phyloP scores from a whole-genome alignment of 2,797 vertebrate species.

The Tinamus major region DNA sequence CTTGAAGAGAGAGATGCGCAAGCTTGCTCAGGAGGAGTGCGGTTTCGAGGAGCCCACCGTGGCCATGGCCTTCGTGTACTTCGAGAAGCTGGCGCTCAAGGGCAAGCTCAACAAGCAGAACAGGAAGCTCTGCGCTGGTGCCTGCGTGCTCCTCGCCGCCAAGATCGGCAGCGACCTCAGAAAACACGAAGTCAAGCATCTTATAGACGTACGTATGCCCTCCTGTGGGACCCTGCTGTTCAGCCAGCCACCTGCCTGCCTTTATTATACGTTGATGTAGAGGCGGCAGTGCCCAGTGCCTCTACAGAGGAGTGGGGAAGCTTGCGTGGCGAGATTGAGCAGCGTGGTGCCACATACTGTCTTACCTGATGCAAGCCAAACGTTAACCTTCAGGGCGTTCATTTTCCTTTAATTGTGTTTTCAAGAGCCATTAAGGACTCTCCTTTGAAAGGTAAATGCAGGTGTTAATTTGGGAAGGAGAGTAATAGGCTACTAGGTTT shows the following conservation, averaged over 20 bases:
- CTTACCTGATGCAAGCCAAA: background rate
- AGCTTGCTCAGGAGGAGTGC: conserved; percentile 94
- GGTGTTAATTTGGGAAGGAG: background rate
- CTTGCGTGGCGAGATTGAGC: background rate
- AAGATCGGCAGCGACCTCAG: conserved; percentile 97
- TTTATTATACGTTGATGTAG: background rate
- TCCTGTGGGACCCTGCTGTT: background rate
- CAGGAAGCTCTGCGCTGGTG: conserved; percentile 96
- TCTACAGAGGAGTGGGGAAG: background rate
- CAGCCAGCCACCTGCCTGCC: background rate
- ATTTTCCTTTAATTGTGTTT: background rate
- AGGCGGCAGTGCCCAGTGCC: background rate
- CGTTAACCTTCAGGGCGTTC: background rate
- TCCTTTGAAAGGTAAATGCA: background rate
- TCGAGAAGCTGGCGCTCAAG: conserved; percentile 97
- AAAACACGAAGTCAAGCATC: conserved; percentile 96
- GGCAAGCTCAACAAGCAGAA: conserved; percentile 99
- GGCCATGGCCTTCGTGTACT: conserved; percentile 99
- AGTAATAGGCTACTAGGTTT: background rate
- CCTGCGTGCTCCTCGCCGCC: conserved; percentile 94
- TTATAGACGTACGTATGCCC: conserved; percentile 91
- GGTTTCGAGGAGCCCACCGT: conserved; percentile 95
- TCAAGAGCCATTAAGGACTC: background rate
- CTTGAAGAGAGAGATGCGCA: conserved; percentile 96
- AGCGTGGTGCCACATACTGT: background rate